Evolutionary conservation across 2,113 vertebrate genomes (phyloP).

Genomic region (Dendropsophus ebraccatus): DNA sequence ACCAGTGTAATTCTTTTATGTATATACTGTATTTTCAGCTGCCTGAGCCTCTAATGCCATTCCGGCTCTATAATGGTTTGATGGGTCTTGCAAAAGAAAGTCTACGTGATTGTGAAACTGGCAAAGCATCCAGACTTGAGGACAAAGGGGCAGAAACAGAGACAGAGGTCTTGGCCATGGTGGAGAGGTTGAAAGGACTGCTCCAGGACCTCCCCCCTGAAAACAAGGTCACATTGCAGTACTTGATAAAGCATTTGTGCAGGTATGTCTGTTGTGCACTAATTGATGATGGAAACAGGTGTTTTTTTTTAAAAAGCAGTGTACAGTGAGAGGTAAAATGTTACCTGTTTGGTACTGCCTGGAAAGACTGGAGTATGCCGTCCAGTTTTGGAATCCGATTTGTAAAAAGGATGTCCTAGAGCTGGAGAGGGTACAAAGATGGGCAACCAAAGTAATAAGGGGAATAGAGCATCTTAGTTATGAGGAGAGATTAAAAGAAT

Average conservation of each 20-base stretch:
- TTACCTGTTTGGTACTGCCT: too few relatives aligned
- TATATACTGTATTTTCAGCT: too few relatives aligned
- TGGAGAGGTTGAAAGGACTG: slow-evolving; percentile 80
- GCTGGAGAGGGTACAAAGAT: too few relatives aligned
- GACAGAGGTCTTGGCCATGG: slow-evolving; percentile 73
- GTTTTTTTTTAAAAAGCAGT: not conserved
- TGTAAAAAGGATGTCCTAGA: too few relatives aligned
- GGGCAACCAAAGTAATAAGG: too few relatives aligned
- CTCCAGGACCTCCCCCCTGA: slow-evolving; percentile 80
- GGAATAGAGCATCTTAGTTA: too few relatives aligned
- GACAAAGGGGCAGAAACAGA: slow-evolving; percentile 75
- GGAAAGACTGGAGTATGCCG: too few relatives aligned
- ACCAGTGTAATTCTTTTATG: too few relatives aligned
- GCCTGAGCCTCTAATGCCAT: slow-evolving; percentile 91
- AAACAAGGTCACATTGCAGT: slow-evolving; percentile 83
- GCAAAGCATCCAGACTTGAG: slow-evolving; percentile 72
- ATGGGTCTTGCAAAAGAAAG: slow-evolving; percentile 96
- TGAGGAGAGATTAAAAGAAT: too few relatives aligned
- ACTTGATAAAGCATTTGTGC: slow-evolving; percentile 84
- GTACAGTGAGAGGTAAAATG: too few relatives aligned
- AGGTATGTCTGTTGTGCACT: slow-evolving; percentile 73
- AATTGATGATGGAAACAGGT: not conserved
- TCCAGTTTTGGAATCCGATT: too few relatives aligned
- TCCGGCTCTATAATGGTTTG: slow-evolving; percentile 87
- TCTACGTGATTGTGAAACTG: slow-evolving; percentile 71